Conservation (phyloP, 2,113 vertebrate species). For the Salvelinus sp. region DNA sequence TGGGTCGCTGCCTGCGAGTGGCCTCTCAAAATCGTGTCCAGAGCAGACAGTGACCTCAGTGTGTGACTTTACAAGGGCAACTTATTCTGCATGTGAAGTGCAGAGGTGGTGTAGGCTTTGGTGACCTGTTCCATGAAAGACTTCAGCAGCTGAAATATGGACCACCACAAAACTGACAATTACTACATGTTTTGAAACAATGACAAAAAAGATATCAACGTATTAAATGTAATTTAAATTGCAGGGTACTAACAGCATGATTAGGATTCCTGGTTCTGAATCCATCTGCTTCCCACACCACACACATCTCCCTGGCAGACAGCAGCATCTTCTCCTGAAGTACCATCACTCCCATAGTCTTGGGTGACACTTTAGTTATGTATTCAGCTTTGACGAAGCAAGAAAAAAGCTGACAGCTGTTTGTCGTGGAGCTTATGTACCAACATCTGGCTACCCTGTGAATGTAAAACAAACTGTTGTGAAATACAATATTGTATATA, state of each 20-base stretch:
- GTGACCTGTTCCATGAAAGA: conserved; percentile 9
- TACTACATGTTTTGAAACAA: background rate
- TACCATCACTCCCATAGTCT: background rate
- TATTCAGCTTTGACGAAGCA: conserved; percentile 23
- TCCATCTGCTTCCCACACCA: conserved; percentile 10
- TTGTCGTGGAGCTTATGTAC: conserved; percentile 24
- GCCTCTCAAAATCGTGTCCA: conserved; percentile 21
- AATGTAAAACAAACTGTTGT: conserved; percentile 9
- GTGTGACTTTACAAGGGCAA: conserved; percentile 14
- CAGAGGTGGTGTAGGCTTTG: conserved; percentile 27
- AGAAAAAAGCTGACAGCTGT: conserved; percentile 16
- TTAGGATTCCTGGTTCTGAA: conserved; percentile 20
- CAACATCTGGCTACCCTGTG: conserved; percentile 30
- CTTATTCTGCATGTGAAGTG: conserved; percentile 19
- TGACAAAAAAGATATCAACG: background rate
- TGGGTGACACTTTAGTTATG: background rate
- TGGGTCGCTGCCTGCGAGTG: conserved; percentile 11
- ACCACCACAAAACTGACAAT: conserved; percentile 1
- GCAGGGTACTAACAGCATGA: conserved; percentile 18
- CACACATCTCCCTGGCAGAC: conserved; percentile 6
- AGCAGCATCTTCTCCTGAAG: conserved; percentile 12
- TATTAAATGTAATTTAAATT: background rate
- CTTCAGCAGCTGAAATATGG: conserved; percentile 19
- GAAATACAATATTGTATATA: background rate
- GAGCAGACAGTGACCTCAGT: conserved; percentile 14